Percentiles rank a stretch among this genome's conserved stretches.
phyloP scores from a whole-genome alignment of 2,888 invertebrate species.

The Polydrusus cervinus region DNA sequence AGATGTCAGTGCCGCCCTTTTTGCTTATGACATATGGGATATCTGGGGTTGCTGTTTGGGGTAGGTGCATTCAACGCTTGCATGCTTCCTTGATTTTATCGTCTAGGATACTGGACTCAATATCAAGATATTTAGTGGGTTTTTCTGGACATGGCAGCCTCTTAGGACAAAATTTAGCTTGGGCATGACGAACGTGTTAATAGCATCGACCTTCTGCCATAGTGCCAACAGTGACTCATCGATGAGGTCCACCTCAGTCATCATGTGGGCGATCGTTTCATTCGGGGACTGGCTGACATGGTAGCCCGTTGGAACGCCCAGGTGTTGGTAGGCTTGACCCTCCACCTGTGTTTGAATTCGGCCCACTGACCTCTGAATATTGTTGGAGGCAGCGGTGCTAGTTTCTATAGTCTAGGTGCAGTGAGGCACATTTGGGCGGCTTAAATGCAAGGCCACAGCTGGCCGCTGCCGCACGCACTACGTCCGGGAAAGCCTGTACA shows the following conservation, averaged over 20 bases:
- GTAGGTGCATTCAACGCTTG: constrained; percentile 61
- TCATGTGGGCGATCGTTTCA: constrained; percentile 54
- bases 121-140: constrained; percentile 50
- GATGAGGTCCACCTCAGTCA: constrained; percentile 49
- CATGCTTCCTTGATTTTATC: constrained; percentile 48
- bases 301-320: constrained; percentile 12
- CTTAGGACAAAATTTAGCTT: constrained; percentile 60
- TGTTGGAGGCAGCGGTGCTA: constrained; percentile 22
- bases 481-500: constrained; percentile 47
- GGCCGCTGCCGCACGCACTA: constrained; percentile 40
- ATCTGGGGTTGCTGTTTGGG: constrained; percentile 47
- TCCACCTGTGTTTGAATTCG: too few species aligned
- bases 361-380: constrained; percentile 52
- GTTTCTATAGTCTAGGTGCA: constrained; percentile 53
- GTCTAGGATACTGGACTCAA: too few species aligned
- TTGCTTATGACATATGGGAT: too few species aligned
- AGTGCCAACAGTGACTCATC: constrained; percentile 52
- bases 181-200: constrained; percentile 60
- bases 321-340: too few species aligned
- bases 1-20: too few species aligned
- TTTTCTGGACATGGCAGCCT: constrained; percentile 55
- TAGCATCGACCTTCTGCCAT: constrained; percentile 59
- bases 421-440: constrained; percentile 48
- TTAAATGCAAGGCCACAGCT: constrained; percentile 61
- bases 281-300: constrained; percentile 9